Conservation (phyloP, 2,888 invertebrate genomes). For the Patella ulyssiponensis region DNA sequence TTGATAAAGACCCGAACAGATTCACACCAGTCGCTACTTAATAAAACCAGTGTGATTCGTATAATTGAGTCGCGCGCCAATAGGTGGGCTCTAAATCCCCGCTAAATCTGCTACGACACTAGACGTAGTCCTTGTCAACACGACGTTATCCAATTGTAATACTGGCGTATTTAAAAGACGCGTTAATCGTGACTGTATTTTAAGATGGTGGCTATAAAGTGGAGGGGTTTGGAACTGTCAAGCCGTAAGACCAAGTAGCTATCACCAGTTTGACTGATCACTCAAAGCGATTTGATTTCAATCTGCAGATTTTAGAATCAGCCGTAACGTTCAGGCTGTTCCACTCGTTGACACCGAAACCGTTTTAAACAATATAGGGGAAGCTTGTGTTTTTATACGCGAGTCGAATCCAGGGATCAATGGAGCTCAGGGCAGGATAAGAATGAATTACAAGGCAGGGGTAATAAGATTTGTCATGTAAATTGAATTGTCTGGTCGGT, state of each 20-base stretch:
- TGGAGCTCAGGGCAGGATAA: not conserved
- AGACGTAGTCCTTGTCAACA: not conserved
- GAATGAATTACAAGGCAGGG: not conserved
- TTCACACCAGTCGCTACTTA: not conserved
- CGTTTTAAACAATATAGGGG: not conserved
- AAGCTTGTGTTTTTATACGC: not conserved
- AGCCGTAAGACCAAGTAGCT: not conserved
- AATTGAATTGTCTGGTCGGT: slow-evolving; percentile 6
- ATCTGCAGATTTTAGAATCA: not conserved
- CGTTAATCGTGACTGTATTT: slow-evolving; percentile 2
- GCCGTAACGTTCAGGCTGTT: not conserved
- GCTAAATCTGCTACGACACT: slow-evolving; percentile 3
- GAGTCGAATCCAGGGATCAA: not conserved
- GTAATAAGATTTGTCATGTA: slow-evolving; percentile 12
- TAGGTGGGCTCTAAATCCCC: not conserved
- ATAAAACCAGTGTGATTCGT: slow-evolving; percentile 6
- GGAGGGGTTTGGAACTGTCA: slow-evolving; percentile 1
- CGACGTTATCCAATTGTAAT: not conserved
- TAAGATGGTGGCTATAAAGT: not conserved
- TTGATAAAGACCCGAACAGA: not conserved
- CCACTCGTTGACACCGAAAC: not conserved
- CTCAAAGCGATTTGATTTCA: not conserved
- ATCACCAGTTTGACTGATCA: slow-evolving; percentile 1
- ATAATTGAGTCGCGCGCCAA: slow-evolving; percentile 5
- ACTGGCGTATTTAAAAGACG: slow-evolving; percentile 1